phyloP scores from a whole-genome alignment of 2,113 vertebrate species.

The Thomomys bottae region DNA sequence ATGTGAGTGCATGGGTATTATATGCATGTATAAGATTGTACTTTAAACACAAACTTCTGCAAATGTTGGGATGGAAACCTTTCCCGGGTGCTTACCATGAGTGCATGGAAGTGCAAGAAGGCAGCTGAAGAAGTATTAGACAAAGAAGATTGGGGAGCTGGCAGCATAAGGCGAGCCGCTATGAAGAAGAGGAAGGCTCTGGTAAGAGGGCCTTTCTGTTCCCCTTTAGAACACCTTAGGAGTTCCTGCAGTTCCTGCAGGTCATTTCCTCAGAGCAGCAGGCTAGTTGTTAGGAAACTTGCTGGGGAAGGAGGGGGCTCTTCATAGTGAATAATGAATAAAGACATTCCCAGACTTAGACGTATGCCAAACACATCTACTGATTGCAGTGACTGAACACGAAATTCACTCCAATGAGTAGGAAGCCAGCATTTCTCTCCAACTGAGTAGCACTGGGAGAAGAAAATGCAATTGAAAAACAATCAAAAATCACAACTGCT shows the following conservation, averaged over 20 bases:
- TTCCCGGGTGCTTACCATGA: constrained; percentile 3
- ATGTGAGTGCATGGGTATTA: background rate
- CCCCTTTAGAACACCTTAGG: background rate
- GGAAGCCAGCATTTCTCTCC: background rate
- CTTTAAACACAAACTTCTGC: constrained; percentile 17
- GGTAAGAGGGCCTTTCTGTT: background rate
- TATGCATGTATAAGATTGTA: background rate
- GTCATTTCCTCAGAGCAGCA: background rate
- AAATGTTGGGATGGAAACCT: constrained; percentile 18
- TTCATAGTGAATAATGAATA: background rate
- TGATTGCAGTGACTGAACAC: background rate
- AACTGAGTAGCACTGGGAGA: background rate
- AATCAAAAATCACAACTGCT: background rate
- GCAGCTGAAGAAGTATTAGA: background rate
- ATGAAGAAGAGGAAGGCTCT: background rate
- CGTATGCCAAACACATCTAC: background rate
- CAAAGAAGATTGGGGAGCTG: constrained; percentile 9
- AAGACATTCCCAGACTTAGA: background rate
- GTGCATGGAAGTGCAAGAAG: background rate
- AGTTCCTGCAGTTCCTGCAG: background rate
- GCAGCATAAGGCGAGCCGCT: background rate
- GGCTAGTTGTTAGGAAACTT: background rate
- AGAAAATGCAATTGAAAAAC: background rate
- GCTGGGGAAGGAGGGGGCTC: too few species aligned
- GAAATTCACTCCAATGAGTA: background rate